A percentile compares a stretch with the other conserved stretches of the same genome.
These are phyloP conservation scores for Pachyuromys duprasi DNA, from an alignment of 2,797 vertebrate genomes.

Conservation along the genomic window DNA sequence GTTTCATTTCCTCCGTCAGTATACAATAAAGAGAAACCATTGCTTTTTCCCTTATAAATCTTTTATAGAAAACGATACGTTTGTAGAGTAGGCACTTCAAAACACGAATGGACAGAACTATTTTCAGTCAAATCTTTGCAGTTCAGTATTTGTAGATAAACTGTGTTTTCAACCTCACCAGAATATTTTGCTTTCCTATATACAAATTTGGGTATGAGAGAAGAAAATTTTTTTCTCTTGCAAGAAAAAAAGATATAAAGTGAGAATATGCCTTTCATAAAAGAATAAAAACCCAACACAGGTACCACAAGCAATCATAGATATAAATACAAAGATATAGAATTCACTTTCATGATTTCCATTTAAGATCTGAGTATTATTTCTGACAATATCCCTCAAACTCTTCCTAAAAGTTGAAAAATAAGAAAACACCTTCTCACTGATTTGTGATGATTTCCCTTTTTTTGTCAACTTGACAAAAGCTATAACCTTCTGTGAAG, in stretches of 20 bases:
- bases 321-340: neutral
- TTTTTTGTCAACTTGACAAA: neutral
- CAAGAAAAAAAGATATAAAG: neutral
- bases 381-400: neutral
- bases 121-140: neutral
- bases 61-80: neutral
- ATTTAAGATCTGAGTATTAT: neutral
- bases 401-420: neutral
- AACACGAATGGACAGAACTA: rapidly evolving
- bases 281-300: conserved; percentile 5
- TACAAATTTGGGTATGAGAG: neutral
- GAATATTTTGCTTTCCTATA: conserved; percentile 12
- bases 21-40: neutral
- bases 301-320: neutral
- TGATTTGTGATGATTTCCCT: neutral
- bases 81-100: neutral
- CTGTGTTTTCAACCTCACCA: neutral
- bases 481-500: neutral
- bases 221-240: neutral
- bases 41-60: neutral
- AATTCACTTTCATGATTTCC: neutral
- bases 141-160: neutral
- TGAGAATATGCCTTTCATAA: neutral
- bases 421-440: neutral
- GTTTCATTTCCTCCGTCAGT: neutral